Evolutionary conservation across 2,113 vertebrate genomes (phyloP).

Genomic region (Octodon degus): DNA sequence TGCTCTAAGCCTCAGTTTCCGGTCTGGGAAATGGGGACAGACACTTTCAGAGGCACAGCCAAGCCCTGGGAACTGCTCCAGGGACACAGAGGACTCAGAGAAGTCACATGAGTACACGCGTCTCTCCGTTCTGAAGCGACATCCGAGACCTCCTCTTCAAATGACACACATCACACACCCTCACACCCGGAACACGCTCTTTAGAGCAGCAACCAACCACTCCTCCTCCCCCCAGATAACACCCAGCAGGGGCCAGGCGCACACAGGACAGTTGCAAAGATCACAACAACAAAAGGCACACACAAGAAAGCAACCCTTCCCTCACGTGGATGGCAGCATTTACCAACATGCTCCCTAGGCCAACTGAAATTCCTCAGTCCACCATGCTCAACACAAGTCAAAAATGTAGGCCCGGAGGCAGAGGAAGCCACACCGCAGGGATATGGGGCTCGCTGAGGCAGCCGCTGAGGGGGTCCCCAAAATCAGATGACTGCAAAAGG

Average conservation of each 20-base stretch:
- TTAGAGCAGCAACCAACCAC: neutral
- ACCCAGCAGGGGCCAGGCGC: accelerated
- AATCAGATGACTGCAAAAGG: neutral
- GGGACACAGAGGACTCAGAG: accelerated
- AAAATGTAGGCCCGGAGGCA: neutral
- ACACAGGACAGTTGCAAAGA: accelerated
- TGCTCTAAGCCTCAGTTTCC: neutral
- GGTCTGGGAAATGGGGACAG: neutral
- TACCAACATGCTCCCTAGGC: neutral
- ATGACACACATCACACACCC: too few relatives aligned
- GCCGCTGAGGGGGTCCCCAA: neutral
- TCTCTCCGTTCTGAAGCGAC: neutral
- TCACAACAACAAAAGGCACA: too few relatives aligned
- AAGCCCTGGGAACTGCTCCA: neutral
- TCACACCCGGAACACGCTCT: neutral
- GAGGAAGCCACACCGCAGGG: neutral
- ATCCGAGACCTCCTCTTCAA: too few relatives aligned
- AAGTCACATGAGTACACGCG: accelerated
- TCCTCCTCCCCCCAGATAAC: neutral
- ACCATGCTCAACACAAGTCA: neutral
- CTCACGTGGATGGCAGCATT: neutral
- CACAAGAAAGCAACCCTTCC: neutral
- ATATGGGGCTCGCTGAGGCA: neutral
- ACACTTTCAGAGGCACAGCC: neutral
- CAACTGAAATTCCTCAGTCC: neutral